phyloP scores from a whole-genome alignment of 2,888 invertebrate species.

The Poecilobothrus nobilitatus region DNA sequence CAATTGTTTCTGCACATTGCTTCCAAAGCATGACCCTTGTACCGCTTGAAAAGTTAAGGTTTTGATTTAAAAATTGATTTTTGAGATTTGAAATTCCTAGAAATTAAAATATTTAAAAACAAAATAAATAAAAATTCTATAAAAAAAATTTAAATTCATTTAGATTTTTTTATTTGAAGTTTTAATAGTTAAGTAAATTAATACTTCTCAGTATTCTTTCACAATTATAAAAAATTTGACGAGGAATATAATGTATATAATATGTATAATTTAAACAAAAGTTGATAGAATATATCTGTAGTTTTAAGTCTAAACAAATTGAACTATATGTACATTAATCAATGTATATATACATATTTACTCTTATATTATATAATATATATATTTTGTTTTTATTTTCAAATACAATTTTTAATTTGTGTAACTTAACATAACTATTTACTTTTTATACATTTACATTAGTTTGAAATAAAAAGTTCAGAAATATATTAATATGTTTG shows the following conservation, averaged over 20 bases:
- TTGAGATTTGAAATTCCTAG: too few species aligned
- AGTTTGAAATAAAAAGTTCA: not conserved
- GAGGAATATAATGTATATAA: not conserved
- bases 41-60: too few species aligned
- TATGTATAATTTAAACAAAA: constrained; percentile 2
- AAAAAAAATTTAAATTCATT: not conserved
- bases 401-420: too few species aligned
- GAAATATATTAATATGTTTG: not conserved
- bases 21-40: too few species aligned
- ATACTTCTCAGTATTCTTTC: not conserved
- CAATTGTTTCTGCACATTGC: too few species aligned
- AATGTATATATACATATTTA: not conserved
- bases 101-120: too few species aligned
- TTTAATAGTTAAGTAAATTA: constrained; percentile 4
- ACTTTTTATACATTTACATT: too few species aligned
- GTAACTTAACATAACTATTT: too few species aligned
- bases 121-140: too few species aligned
- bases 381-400: not conserved
- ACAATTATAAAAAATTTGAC: constrained; percentile 3
- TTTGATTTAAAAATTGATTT: too few species aligned
- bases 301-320: not conserved
- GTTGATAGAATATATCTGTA: not conserved
- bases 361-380: not conserved
- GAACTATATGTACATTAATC: not conserved
- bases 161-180: constrained; percentile 1